Conservation (phyloP, 2,888 invertebrate species). For the Eulithis prunata region DNA sequence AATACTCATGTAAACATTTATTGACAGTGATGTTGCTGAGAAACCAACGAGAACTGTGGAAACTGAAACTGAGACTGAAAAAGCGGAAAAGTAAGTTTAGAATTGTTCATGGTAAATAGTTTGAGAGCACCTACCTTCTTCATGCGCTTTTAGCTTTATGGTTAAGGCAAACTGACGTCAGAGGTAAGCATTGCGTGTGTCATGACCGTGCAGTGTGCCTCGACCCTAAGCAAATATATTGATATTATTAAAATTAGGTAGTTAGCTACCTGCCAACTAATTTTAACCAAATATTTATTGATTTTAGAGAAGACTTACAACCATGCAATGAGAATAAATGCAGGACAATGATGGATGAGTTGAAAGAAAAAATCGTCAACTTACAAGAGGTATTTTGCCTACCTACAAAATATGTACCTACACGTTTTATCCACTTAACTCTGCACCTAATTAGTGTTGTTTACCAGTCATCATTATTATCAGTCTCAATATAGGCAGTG, state of each 20-base stretch:
- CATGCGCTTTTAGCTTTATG: too few species aligned
- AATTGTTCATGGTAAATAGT: neutral
- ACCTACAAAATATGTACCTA: neutral
- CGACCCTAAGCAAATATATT: too few species aligned
- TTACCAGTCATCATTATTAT: too few species aligned
- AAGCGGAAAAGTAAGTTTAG: constrained; percentile 48
- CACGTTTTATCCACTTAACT: too few species aligned
- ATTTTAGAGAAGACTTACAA: constrained; percentile 42
- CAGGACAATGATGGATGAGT: constrained; percentile 60
- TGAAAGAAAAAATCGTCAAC: constrained; percentile 60
- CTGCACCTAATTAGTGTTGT: too few species aligned
- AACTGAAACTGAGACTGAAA: constrained; percentile 46
- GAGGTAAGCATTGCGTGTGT: too few species aligned
- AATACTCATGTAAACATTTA: neutral
- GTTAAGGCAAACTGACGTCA: too few species aligned
- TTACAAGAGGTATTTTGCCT: constrained; percentile 59
- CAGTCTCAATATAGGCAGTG: too few species aligned
- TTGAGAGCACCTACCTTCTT: too few species aligned
- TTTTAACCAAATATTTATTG: neutral
- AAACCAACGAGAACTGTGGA: constrained; percentile 41
- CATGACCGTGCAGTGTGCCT: too few species aligned
- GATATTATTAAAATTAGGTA: too few species aligned
- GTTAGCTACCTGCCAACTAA: too few species aligned
- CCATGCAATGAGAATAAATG: constrained; percentile 67
- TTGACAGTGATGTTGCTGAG: constrained; percentile 21